phyloP scores from a whole-genome alignment of 2,113 vertebrate species.

The Protobothrops mucrosquamatus region DNA sequence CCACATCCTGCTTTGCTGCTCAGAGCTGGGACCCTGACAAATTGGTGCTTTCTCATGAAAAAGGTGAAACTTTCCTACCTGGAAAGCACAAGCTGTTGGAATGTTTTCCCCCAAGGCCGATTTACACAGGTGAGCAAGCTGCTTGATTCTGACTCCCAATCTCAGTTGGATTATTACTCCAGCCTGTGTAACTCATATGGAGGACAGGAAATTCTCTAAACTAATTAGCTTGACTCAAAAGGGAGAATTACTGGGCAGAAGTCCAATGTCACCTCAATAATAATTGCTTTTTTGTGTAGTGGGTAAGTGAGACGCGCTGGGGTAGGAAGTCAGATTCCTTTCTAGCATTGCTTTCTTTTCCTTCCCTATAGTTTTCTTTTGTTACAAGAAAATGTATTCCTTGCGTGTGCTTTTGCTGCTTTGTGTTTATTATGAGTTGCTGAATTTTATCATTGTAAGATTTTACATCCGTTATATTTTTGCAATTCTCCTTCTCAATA shows the following conservation, averaged over 20 bases:
- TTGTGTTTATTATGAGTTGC: slow-evolving; percentile 47
- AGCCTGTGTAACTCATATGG: slow-evolving; percentile 52
- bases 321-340: slow-evolving; percentile 38
- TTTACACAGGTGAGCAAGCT: not conserved
- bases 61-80: not conserved
- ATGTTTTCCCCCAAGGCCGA: not conserved
- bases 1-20: not conserved
- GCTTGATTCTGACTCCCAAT: slow-evolving; percentile 9
- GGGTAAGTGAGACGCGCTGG: slow-evolving; percentile 31
- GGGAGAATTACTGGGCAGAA: slow-evolving; percentile 66
- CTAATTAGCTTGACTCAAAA: slow-evolving; percentile 70
- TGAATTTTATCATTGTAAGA: slow-evolving; percentile 49
- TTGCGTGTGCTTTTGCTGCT: not conserved
- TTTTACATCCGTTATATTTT: slow-evolving; percentile 40
- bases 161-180: slow-evolving; percentile 50
- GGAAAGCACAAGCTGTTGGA: not conserved
- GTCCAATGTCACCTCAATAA: slow-evolving; percentile 35
- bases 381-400: slow-evolving; percentile 20
- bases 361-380: slow-evolving; percentile 1
- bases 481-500: slow-evolving; percentile 18
- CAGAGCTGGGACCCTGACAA: not conserved
- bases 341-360: slow-evolving; percentile 25
- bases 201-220: slow-evolving; percentile 61
- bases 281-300: slow-evolving; percentile 54
- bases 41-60: not conserved